Conservation (phyloP, 2,797 vertebrate species). For the Pangasius mekongensis region DNA sequence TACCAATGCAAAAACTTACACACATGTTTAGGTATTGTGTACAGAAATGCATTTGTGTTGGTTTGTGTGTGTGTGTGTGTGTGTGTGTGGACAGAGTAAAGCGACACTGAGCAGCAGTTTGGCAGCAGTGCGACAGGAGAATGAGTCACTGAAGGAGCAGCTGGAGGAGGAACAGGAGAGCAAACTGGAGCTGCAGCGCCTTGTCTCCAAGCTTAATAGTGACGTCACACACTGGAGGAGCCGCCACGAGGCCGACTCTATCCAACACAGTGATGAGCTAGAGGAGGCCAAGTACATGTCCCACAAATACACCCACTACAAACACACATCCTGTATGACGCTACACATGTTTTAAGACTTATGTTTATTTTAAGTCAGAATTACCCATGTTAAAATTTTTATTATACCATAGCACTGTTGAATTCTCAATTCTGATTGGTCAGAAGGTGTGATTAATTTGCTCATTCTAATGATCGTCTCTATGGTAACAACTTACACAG, state of each 20-base stretch:
- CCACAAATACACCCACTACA: not conserved
- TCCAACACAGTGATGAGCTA: conserved; percentile 79
- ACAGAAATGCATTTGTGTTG: not conserved
- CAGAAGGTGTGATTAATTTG: not conserved
- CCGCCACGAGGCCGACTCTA: conserved; percentile 76
- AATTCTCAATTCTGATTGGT: not conserved
- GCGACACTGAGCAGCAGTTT: conserved; percentile 64
- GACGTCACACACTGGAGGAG: conserved; percentile 81
- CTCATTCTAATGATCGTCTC: not conserved
- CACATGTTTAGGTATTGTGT: not conserved
- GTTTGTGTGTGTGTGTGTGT: conserved; percentile 5
- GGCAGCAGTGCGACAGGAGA: conserved; percentile 71
- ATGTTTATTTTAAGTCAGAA: not conserved
- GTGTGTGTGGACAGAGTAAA: conserved; percentile 66
- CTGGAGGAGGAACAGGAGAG: conserved; percentile 86
- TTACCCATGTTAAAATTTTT: not conserved
- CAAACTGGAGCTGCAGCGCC: conserved; percentile 82
- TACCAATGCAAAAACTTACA: not conserved
- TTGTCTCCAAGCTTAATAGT: conserved; percentile 82
- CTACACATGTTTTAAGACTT: not conserved
- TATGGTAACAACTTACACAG: not conserved
- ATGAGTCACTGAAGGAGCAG: conserved; percentile 80
- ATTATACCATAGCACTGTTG: not conserved
- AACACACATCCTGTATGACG: not conserved
- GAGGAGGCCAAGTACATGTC: conserved; percentile 78